Evolutionary conservation across 2,888 invertebrate species (phyloP).

Genomic region (Volucella zonaria): DNA sequence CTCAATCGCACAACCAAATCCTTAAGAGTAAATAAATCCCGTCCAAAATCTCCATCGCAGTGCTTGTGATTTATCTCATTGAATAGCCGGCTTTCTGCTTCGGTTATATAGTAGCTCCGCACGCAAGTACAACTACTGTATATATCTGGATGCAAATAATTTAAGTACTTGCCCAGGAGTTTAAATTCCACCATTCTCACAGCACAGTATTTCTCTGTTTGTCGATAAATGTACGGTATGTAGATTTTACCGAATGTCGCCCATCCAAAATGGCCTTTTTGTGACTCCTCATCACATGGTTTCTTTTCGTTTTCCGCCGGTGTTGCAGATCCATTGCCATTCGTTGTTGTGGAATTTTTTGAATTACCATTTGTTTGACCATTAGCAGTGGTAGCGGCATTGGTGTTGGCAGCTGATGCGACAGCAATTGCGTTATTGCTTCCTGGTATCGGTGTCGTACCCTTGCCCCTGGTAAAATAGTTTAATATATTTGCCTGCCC

Average conservation of each 20-base stretch:
- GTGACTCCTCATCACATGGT: slow-evolving; percentile 88
- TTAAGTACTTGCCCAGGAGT: slow-evolving; percentile 93
- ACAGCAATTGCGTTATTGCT: neutral
- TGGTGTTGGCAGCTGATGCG: slow-evolving; percentile 46
- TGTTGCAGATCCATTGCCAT: slow-evolving; percentile 76
- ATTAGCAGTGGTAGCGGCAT: slow-evolving; percentile 18
- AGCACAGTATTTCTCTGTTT: slow-evolving; percentile 94
- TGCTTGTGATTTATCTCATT: slow-evolving; percentile 97
- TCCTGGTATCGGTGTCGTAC: slow-evolving; percentile 48
- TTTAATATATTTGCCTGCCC: slow-evolving; percentile 86
- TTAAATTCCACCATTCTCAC: slow-evolving; percentile 97
- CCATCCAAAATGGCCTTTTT: slow-evolving; percentile 95
- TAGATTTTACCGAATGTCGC: slow-evolving; percentile 91
- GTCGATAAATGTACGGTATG: slow-evolving; percentile 94
- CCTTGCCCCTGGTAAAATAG: slow-evolving; percentile 83
- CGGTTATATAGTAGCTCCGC: slow-evolving; percentile 95
- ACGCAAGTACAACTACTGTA: slow-evolving; percentile 96
- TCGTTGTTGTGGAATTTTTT: slow-evolving; percentile 24
- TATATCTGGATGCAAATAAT: slow-evolving; percentile 93
- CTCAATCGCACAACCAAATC: slow-evolving; percentile 94
- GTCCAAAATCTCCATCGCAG: slow-evolving; percentile 94
- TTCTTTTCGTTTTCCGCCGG: slow-evolving; percentile 79
- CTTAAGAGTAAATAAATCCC: slow-evolving; percentile 92
- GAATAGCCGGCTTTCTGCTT: slow-evolving; percentile 93
- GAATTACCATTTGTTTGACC: slow-evolving; percentile 18